A percentile compares a stretch with the other conserved stretches of the same genome.
phyloP scores from a whole-genome alignment of 2,888 invertebrate genomes.

The Thymelicus sylvestris region DNA sequence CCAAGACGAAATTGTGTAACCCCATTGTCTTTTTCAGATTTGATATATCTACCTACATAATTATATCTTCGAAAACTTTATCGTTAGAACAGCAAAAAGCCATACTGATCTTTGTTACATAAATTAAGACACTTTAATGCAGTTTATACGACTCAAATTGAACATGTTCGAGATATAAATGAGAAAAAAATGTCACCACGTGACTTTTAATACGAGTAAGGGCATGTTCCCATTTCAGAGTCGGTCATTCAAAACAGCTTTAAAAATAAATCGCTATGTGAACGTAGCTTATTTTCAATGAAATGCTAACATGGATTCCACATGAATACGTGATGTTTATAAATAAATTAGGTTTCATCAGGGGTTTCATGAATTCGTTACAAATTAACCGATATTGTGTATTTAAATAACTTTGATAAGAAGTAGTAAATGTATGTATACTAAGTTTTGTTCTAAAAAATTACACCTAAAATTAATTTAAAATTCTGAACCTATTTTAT shows the following conservation, averaged over 20 bases:
- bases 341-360: background rate
- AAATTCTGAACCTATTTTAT: too few species aligned
- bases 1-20: too few species aligned
- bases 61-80: too few species aligned
- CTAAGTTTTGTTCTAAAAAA: too few species aligned
- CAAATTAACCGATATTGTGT: background rate
- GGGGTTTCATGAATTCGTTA: background rate
- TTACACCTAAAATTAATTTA: too few species aligned
- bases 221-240: conserved; percentile 39
- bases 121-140: too few species aligned
- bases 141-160: background rate
- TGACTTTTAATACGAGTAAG: conserved; percentile 20
- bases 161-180: conserved; percentile 11
- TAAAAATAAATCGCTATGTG: conserved; percentile 43
- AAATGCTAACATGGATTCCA: conserved; percentile 8
- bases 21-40: too few species aligned
- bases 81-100: too few species aligned
- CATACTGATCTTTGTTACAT: too few species aligned
- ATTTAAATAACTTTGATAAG: background rate
- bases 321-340: conserved; percentile 2
- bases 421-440: background rate
- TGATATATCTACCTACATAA: too few species aligned
- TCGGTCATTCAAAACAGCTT: conserved; percentile 43
- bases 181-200: conserved; percentile 10
- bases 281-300: conserved; percentile 34